Percentiles rank a stretch among this genome's conserved stretches.
Evolutionary conservation across 2,888 invertebrate genomes (phyloP).

Genomic region (Phragmatobia fuliginosa): DNA sequence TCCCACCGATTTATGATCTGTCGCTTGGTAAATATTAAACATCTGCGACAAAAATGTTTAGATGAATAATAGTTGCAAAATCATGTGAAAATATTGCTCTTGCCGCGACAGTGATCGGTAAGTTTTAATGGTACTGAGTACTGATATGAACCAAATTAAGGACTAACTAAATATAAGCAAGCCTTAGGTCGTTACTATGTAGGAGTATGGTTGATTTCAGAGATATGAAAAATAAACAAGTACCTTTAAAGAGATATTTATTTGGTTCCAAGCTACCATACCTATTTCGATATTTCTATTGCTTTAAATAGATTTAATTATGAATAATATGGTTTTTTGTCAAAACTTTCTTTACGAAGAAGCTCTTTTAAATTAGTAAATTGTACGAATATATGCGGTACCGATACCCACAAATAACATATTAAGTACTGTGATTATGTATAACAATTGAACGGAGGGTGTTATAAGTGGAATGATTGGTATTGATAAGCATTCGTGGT

Average conservation of each 20-base stretch:
- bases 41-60: constrained; percentile 13
- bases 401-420: not conserved
- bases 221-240: not conserved
- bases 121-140: not conserved
- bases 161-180: not conserved
- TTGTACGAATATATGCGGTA: not conserved
- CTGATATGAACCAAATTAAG: not conserved
- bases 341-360: no score
- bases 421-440: not conserved
- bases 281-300: not conserved
- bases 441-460: not conserved
- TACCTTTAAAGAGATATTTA: not conserved
- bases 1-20: constrained; percentile 22
- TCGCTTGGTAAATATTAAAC: constrained; percentile 10
- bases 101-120: not conserved
- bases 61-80: not conserved
- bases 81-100: not conserved
- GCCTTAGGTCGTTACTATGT: not conserved
- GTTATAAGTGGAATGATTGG: not conserved
- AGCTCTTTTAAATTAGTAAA: not conserved
- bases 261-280: not conserved
- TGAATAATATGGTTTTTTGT: not conserved
- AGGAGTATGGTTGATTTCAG: not conserved
- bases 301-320: not conserved
- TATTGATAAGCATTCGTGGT: not conserved